Evolutionary conservation across 92 coral and sea anemone genomes (phyloP), one percentile per base, ranked within the genome.

Genomic region (Zoanthus gigantus): DNA sequence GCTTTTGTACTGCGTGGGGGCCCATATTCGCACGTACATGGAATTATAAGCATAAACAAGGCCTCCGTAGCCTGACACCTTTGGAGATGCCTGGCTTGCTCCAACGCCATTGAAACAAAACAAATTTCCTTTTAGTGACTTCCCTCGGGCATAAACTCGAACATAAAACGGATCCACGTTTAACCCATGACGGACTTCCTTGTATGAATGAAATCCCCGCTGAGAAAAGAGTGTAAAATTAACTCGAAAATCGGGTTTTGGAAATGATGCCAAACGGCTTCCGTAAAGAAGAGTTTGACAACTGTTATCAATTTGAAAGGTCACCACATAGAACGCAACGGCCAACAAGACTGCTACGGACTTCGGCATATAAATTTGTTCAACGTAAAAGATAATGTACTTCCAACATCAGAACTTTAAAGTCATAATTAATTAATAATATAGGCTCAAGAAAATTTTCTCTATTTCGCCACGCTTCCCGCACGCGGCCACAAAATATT

Each of bases 71-170:
- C 92, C 89, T 77, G 94, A 84, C 31, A 66, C 80, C 0, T 78
- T 84, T 48, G 97, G 90, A 6, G 94, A 94, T 58, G 92, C 96
- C 76, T 97, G 99, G 28, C 95, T 96, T 16, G 94, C 88, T 1
- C 99, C 99, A 66, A 95, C 93, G 66, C 94, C 99, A 74, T 94
- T 90, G 83, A 97, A 97, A 46, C 93, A 94, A 88, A 97, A 97
- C 15, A 90, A 94, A 1, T 72, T 71, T 77, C 96, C 96, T 9
- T 76, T 52, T 42, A 96, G 94, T 52, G 76, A 72, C 37, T 44
- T 81, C 50, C 95, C 92, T 57, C 88, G 92, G 65, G 97, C 99
- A 46, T 93, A 97, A 78, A 97, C 99, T 65, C 99, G 98, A 76
- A 95, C 98, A 71, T 94, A 90, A 89, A 97, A 95, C 60, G 99